Conservation (phyloP, 2,113 vertebrate species). For the Gambusia affinis region DNA sequence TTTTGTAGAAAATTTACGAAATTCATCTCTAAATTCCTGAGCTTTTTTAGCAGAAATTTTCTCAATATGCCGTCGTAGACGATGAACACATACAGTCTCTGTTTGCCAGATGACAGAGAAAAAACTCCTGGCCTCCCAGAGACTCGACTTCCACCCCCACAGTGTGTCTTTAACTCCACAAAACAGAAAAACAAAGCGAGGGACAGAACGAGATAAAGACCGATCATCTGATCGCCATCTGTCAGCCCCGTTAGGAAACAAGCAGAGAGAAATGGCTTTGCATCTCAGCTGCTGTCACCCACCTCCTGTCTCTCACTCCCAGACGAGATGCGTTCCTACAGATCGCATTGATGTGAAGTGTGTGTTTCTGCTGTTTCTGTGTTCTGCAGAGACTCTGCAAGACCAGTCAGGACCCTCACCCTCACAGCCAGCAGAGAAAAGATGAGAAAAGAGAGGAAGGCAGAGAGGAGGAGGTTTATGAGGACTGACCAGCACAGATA, state of each 20-base stretch:
- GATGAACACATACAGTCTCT: background rate
- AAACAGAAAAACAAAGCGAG: conserved; percentile 10
- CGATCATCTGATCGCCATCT: conserved; percentile 24
- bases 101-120: conserved; percentile 28
- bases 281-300: conserved; percentile 33
- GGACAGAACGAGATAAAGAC: conserved; percentile 19
- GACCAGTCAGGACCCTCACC: conserved; percentile 45
- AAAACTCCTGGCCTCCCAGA: background rate
- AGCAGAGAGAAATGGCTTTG: conserved; percentile 36
- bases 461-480: background rate
- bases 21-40: too few relatives aligned
- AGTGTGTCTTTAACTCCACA: background rate
- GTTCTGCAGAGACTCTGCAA: conserved; percentile 19
- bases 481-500: too few relatives aligned
- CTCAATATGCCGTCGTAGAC: background rate
- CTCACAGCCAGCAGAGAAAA: conserved; percentile 30
- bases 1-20: too few relatives aligned
- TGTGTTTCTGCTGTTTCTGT: conserved; percentile 22
- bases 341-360: conserved; percentile 47
- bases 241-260: conserved; percentile 26
- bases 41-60: too few relatives aligned
- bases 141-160: background rate
- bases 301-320: conserved; percentile 48
- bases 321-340: conserved; percentile 35
- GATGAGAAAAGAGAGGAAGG: conserved; percentile 3